phyloP scores from a whole-genome alignment of 2,797 vertebrate species.

The Agapornis canus region DNA sequence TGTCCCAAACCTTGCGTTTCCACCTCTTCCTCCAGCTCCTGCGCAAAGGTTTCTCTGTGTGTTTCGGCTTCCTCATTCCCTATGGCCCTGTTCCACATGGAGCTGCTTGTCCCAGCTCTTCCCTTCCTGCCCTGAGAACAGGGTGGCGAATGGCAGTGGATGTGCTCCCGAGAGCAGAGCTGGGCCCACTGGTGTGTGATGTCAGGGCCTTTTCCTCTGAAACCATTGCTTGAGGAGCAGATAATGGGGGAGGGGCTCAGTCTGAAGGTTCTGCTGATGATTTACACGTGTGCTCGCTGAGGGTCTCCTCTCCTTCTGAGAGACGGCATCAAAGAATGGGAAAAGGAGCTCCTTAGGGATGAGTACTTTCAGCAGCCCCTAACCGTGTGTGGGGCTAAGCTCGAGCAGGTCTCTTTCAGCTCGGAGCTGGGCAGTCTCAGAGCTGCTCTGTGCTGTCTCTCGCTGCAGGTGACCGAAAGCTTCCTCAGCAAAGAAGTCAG shows the following conservation, averaged over 20 bases:
- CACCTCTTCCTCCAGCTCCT: not conserved
- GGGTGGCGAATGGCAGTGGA: not conserved
- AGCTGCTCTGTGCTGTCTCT: conserved; percentile 20
- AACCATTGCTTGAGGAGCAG: not conserved
- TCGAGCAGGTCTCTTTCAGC: not conserved
- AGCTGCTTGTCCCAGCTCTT: not conserved
- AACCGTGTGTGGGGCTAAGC: not conserved
- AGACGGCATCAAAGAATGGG: not conserved
- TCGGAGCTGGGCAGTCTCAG: not conserved
- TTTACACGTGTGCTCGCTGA: not conserved
- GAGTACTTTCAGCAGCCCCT: not conserved
- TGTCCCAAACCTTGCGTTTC: not conserved
- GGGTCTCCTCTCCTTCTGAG: not conserved
- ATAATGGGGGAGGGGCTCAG: accelerated
- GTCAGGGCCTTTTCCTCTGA: not conserved
- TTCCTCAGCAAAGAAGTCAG: conserved; percentile 92
- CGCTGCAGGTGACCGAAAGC: conserved; percentile 81
- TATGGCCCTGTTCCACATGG: not conserved
- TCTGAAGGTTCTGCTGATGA: not conserved
- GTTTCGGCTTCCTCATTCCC: not conserved
- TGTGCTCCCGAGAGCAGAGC: not conserved
- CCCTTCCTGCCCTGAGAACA: not conserved
- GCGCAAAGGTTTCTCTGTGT: not conserved
- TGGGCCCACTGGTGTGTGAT: accelerated
- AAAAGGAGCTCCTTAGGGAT: not conserved